A percentile compares a stretch with the other conserved stretches of the same genome.
Evolutionary conservation across 2,888 invertebrate genomes (phyloP).

Genomic region (Sinopyrophorus schimmeli): DNA sequence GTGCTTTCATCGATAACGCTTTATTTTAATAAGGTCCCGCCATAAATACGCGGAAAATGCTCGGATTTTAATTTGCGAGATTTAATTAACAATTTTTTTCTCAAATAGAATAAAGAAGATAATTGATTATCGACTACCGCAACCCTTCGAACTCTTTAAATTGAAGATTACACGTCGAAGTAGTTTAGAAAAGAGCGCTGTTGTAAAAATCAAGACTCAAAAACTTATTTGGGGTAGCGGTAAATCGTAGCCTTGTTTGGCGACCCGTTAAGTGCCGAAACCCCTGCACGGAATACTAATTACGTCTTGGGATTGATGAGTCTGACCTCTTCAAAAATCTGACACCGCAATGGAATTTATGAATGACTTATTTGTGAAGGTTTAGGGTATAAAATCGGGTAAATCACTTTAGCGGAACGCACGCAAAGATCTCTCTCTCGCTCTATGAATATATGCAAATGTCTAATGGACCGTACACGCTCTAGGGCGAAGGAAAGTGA

Average conservation of each 20-base stretch:
- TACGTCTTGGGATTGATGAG: conserved; percentile 38
- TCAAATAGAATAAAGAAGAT: too few species aligned
- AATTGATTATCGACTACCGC: too few species aligned
- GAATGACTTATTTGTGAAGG: conserved; percentile 33
- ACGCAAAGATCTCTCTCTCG: conserved; percentile 17
- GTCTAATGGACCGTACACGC: conserved; percentile 32
- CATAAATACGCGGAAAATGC: too few species aligned
- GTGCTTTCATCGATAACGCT: too few species aligned
- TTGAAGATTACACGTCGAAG: too few species aligned
- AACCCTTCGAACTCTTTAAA: too few species aligned
- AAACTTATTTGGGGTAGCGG: conserved; percentile 31
- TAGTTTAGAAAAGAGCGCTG: conserved; percentile 13
- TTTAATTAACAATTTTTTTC: too few species aligned
- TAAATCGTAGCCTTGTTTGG: conserved; percentile 35
- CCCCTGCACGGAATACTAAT: conserved; percentile 40
- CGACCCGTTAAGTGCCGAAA: conserved; percentile 37
- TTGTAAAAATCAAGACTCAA: conserved; percentile 23
- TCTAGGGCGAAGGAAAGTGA: conserved; percentile 30
- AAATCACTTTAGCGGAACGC: conserved; percentile 33
- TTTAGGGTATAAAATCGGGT: conserved; percentile 28
- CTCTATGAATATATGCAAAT: conserved; percentile 32
- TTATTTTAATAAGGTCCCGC: too few species aligned
- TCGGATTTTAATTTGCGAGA: too few species aligned
- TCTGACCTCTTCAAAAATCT: conserved; percentile 30
- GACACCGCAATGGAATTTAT: conserved; percentile 29